A percentile compares a stretch with the other conserved stretches of the same genome.
Evolutionary conservation across 2,113 vertebrate species (phyloP).

Genomic region (Edolisoma coerulescens): DNA sequence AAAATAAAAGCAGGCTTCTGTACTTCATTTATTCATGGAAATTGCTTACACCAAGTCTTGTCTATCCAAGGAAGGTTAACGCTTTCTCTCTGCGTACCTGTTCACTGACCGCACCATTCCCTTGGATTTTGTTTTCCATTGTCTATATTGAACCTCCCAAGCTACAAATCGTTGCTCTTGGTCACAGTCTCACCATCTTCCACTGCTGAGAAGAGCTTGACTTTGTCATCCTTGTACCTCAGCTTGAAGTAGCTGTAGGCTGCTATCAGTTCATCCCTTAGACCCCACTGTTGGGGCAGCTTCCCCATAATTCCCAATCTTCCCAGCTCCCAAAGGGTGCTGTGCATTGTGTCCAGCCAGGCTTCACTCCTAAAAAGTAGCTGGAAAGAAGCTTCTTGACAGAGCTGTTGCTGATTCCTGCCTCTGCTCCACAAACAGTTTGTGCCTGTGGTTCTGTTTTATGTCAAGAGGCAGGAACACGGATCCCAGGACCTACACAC

Average conservation of each 20-base stretch:
- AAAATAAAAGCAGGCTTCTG: neutral
- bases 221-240: neutral
- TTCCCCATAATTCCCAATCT: neutral
- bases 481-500: rapidly evolving
- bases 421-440: neutral
- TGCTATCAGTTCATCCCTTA: neutral
- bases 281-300: neutral
- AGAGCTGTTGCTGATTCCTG: neutral
- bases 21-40: neutral
- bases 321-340: neutral
- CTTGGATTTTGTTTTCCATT: neutral
- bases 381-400: neutral
- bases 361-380: neutral
- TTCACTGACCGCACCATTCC: neutral
- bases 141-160: neutral
- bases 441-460: neutral
- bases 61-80: neutral
- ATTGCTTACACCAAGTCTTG: neutral
- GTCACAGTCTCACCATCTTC: neutral
- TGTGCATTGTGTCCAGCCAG: neutral
- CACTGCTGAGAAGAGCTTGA: neutral
- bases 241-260: neutral
- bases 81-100: neutral
- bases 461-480: neutral
- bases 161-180: neutral